Evolutionary conservation across 2,888 invertebrate species (phyloP).

Genomic region (Nomada ruficornis): DNA sequence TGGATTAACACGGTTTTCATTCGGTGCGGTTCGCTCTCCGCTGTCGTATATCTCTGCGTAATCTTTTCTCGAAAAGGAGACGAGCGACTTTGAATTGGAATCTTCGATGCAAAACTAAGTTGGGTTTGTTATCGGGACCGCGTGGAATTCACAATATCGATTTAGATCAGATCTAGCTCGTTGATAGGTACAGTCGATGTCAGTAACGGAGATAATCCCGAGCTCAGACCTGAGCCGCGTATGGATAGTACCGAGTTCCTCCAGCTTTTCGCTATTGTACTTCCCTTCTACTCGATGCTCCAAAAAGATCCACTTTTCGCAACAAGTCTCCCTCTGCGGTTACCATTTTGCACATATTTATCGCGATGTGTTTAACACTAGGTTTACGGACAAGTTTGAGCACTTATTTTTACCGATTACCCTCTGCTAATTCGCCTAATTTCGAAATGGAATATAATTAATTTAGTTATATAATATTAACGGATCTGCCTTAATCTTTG

Average conservation of each 20-base stretch:
- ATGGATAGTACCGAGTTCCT: conserved; percentile 31
- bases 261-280: conserved; percentile 26
- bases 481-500: too few species aligned
- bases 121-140: conserved; percentile 4
- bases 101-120: background rate
- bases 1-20: background rate
- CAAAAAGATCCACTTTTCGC: conserved; percentile 12
- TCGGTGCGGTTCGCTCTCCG: background rate
- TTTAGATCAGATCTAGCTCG: conserved; percentile 13
- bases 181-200: conserved; percentile 41
- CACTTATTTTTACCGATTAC: too few species aligned
- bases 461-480: too few species aligned
- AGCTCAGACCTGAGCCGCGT: conserved; percentile 33
- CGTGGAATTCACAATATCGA: background rate
- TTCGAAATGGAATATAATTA: too few species aligned
- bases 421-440: too few species aligned
- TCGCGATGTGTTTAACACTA: background rate
- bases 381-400: too few species aligned
- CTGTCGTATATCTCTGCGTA: background rate
- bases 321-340: background rate
- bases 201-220: conserved; percentile 56
- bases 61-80: too few species aligned
- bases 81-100: background rate
- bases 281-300: background rate
- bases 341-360: background rate